These are phyloP conservation scores for Rhogogaster chlorosoma DNA, from an alignment of 2,888 invertebrate species.

Conservation along the genomic window DNA sequence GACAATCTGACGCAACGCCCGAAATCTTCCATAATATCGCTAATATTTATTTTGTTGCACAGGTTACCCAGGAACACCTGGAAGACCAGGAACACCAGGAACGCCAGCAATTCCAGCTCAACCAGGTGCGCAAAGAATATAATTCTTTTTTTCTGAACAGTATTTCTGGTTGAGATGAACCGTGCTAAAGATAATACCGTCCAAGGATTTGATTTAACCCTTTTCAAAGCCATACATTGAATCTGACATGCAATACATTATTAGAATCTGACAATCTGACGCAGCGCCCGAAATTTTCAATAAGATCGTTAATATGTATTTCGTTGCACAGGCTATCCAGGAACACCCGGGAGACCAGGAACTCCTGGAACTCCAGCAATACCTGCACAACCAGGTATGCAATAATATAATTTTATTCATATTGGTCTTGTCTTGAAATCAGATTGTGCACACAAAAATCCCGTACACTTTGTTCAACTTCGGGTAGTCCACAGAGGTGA, in stretches of 20 bases:
- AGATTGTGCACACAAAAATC: too few relatives aligned
- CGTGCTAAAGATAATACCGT: slow-evolving; percentile 18
- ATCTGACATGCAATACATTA: not conserved
- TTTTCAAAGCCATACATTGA: not conserved
- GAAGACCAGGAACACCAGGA: slow-evolving; percentile 57
- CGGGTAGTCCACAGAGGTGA: too few relatives aligned
- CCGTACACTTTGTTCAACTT: too few relatives aligned
- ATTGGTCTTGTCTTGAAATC: too few relatives aligned
- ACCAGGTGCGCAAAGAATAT: not conserved
- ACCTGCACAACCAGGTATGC: slow-evolving; percentile 67
- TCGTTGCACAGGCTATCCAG: slow-evolving; percentile 58
- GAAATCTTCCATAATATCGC: not conserved
- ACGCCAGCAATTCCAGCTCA: slow-evolving; percentile 55
- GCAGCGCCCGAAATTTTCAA: not conserved
- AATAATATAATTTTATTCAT: too few relatives aligned
- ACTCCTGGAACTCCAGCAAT: slow-evolving; percentile 73
- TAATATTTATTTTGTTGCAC: slow-evolving; percentile 61
- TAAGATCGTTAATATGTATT: slow-evolving; percentile 50
- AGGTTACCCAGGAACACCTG: slow-evolving; percentile 60
- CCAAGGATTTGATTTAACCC: not conserved
- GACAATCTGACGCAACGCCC: too few relatives aligned
- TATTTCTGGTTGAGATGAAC: too few relatives aligned
- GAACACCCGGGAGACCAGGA: slow-evolving; percentile 61
- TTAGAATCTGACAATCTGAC: not conserved
- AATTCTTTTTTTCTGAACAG: too few relatives aligned